These are phyloP conservation scores for Lasaia peninsularis DNA, from an alignment of 1,140 invertebrate genomes.

Conservation along the genomic window DNA sequence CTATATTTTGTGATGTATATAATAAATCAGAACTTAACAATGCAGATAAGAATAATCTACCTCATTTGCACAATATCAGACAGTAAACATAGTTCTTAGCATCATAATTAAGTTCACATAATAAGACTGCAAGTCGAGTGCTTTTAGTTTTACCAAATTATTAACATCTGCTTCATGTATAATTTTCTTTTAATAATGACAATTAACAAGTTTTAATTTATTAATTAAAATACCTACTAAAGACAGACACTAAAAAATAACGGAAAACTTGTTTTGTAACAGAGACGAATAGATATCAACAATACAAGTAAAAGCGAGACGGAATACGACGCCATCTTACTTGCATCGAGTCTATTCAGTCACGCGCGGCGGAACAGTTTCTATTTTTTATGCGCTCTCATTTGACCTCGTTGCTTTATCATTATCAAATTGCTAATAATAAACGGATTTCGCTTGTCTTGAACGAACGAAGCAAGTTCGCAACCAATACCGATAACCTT, in stretches of 20 bases:
- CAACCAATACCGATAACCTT: slow-evolving; percentile 65
- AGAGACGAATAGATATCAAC: slow-evolving; percentile 29
- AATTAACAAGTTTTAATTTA: slow-evolving; percentile 63
- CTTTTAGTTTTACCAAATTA: no score
- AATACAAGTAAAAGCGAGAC: slow-evolving; percentile 41
- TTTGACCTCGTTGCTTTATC: slow-evolving; percentile 74
- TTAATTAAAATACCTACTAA: slow-evolving; percentile 30
- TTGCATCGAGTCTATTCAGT: slow-evolving; percentile 65
- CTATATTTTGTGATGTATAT: no score
- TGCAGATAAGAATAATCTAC: no score
- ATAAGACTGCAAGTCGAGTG: no score
- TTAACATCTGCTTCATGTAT: no score
- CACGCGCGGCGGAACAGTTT: slow-evolving; percentile 68
- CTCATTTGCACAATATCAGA: no score
- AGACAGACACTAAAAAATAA: slow-evolving; percentile 56
- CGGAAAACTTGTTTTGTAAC: slow-evolving; percentile 53
- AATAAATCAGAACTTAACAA: no score
- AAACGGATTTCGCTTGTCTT: slow-evolving; percentile 62
- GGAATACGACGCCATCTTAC: slow-evolving; percentile 56
- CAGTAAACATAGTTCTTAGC: no score
- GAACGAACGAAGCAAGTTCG: slow-evolving; percentile 44
- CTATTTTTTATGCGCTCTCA: slow-evolving; percentile 71
- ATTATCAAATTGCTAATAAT: slow-evolving; percentile 72
- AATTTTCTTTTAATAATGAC: no score
- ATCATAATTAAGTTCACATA: no score